Base-by-base conservation (phyloP, 2,888 invertebrate species). In the Nymphalis urticae region DNA sequence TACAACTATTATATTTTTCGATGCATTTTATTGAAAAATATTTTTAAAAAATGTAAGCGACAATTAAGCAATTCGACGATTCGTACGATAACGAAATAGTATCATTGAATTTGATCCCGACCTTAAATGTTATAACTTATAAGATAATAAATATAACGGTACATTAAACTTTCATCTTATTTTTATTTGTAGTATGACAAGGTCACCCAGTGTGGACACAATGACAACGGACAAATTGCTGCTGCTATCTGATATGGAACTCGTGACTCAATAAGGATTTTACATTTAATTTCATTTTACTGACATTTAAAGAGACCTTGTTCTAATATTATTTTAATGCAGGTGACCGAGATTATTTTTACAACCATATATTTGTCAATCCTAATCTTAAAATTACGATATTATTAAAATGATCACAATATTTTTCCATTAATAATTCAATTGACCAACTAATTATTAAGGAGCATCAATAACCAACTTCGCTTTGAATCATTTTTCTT, bases 251-350 rank as follows among this genome's bases (percentile, higher is more conserved):
- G 88, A 89, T 89, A 85, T 80, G 79, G 79, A 81, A 81, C 80
- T 89, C 90, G 89, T 91, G 89, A 88, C 86, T 82, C 77, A 81
- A 80, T 77, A 80, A 82, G 86, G 88, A 87, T 86, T 86, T 50
- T 84, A 80, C 80, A 79, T 82, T 79, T 83, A 84, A 82, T 83
- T 84, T 81, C n/a, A n/a, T n/a, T 79, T 68, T 71, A 82, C 79
- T 86, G 87, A 83, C 86, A 86, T 89, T 86, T 85, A 85, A n/a
- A 82, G 83, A 79, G 82, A 79, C 87, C 87, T 87, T 86, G 85
- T 80, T 76, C 81, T 71, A 80, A 74, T 80, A 83, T 82, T 81
- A 77, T 77, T 75, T 48, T 56, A 50, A 66, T 58, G 56, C 48
- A 32, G 32, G 54, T 62, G 48, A 66, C 66, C 48, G 17, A 32